Conservation (phyloP, 2,113 vertebrate genomes). For the Trochalopteron elliotii region DNA sequence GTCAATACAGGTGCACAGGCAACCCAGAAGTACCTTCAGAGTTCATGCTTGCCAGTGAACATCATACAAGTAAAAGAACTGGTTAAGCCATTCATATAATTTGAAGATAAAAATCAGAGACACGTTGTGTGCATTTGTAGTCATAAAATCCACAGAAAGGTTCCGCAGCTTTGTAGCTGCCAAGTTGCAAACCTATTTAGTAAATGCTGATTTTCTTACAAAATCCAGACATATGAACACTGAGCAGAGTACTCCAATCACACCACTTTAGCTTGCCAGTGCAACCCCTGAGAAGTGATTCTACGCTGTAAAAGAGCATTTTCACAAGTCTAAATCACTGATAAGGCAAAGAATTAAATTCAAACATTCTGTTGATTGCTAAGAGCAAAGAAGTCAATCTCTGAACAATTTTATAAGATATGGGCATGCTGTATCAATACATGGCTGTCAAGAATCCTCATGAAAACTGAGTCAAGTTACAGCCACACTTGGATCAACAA, state of each 20-base stretch:
- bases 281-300: constrained; percentile 70
- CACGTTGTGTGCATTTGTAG: background rate
- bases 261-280: constrained; percentile 62
- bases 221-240: background rate
- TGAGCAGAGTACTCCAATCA: background rate
- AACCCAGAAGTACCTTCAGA: background rate
- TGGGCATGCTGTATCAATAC: constrained; percentile 61
- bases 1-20: background rate
- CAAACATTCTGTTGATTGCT: constrained; percentile 21
- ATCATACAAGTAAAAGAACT: background rate
- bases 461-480: constrained; percentile 51
- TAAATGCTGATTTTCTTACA: background rate
- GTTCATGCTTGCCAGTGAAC: background rate
- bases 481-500: constrained; percentile 51
- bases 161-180: background rate
- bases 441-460: constrained; percentile 49
- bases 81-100: background rate
- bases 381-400: constrained; percentile 59
- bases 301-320: constrained; percentile 48
- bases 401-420: constrained; percentile 49
- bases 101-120: background rate
- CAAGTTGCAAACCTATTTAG: background rate
- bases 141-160: background rate
- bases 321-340: constrained; percentile 59
- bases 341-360: constrained; percentile 60